phyloP scores from a whole-genome alignment of 1,140 invertebrate genomes.

The Macrostomum lignano region DNA sequence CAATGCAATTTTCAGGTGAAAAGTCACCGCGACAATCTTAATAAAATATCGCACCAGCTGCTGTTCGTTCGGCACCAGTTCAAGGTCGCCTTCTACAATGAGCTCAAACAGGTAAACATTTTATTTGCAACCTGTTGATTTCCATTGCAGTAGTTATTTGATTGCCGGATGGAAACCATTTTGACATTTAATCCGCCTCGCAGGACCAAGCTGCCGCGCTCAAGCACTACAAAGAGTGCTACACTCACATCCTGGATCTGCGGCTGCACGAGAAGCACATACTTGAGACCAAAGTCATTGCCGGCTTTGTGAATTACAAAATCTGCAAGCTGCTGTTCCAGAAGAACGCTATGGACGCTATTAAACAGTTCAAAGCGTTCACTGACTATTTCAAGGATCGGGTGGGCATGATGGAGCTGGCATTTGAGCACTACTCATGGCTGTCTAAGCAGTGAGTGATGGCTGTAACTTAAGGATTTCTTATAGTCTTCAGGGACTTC shows the following conservation, averaged over 20 bases:
- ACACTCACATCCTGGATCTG: conserved; percentile 55
- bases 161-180: neutral
- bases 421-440: conserved; percentile 78
- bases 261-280: conserved; percentile 59
- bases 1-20: neutral
- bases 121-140: conserved; percentile 4
- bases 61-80: conserved; percentile 79
- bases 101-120: conserved; percentile 62
- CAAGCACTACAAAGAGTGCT: conserved; percentile 69
- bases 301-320: conserved; percentile 77
- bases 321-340: conserved; percentile 54
- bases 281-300: conserved; percentile 70
- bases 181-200: neutral
- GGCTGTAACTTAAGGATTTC: conserved; percentile 4
- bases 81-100: conserved; percentile 81
- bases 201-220: neutral
- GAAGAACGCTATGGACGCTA: conserved; percentile 62
- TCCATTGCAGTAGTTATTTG: conserved; percentile 1
- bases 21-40: neutral
- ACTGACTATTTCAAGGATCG: conserved; percentile 54
- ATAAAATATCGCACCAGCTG: conserved; percentile 25
- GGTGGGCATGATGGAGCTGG: conserved; percentile 42
- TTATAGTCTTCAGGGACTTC: conserved; percentile 3
- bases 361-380: conserved; percentile 62
- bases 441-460: conserved; percentile 57